These are phyloP conservation scores for Uropsilus gracilis DNA, from an alignment of 2,113 vertebrate species.

Conservation along the genomic window DNA sequence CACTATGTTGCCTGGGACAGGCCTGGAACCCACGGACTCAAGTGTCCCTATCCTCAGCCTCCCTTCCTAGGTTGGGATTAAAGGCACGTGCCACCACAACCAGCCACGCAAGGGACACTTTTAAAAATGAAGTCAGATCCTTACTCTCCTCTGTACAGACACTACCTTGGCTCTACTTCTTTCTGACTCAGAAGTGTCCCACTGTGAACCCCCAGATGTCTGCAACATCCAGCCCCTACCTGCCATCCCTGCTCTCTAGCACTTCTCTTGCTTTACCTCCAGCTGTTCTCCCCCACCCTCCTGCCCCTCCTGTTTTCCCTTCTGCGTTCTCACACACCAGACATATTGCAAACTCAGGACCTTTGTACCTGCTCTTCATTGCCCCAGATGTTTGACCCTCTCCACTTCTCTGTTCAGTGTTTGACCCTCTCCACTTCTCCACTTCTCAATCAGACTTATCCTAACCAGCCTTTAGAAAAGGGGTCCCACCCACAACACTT, in stretches of 20 bases:
- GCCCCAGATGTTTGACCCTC: not conserved
- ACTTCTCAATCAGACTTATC: not conserved
- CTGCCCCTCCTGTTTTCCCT: not conserved
- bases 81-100: no score
- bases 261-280: not conserved
- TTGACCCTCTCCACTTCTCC: not conserved
- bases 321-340: not conserved
- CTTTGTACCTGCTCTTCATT: not conserved
- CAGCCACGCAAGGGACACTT: no score
- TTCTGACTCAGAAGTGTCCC: not conserved
- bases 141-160: not conserved
- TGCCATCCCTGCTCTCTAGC: not conserved
- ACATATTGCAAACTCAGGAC: not conserved
- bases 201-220: not conserved
- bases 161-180: not conserved
- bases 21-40: no score
- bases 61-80: no score
- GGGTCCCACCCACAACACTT: not conserved
- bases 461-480: not conserved
- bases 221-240: not conserved
- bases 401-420: not conserved
- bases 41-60: no score
- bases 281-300: not conserved
- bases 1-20: no score
- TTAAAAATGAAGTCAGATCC: not conserved